A percentile compares a stretch with the other conserved stretches of the same genome.
Evolutionary conservation across 1,140 invertebrate species (phyloP).

Genomic region (Magallana gigas): DNA sequence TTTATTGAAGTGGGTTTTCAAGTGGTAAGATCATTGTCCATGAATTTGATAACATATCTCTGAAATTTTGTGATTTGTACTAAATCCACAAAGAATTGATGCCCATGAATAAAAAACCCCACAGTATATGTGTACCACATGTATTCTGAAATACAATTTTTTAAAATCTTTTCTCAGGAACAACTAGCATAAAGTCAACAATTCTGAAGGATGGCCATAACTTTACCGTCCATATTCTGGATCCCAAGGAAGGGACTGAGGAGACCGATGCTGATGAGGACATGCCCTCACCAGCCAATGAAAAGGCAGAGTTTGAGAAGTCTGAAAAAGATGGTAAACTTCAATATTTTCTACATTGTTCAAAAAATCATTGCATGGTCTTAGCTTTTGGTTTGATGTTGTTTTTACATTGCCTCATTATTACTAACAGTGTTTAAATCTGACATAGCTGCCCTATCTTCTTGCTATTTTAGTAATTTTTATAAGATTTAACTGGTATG

Average conservation of each 20-base stretch:
- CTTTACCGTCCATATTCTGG: conserved; percentile 76
- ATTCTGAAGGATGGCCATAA: conserved; percentile 78
- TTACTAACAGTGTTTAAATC: too few species aligned
- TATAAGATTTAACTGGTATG: too few species aligned
- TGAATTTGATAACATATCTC: too few species aligned
- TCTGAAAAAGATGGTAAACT: conserved; percentile 69
- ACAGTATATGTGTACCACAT: too few species aligned
- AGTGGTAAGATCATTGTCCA: neutral
- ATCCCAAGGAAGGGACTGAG: conserved; percentile 69
- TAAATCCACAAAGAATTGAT: too few species aligned
- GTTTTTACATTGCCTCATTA: too few species aligned
- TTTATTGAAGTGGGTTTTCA: neutral
- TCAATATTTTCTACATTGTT: neutral
- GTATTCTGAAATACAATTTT: conserved; percentile 1
- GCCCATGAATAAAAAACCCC: too few species aligned
- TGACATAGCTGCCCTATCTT: too few species aligned
- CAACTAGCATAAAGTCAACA: conserved; percentile 69
- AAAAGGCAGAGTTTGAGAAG: conserved; percentile 75
- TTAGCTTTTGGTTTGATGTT: too few species aligned
- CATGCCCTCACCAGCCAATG: conserved; percentile 40
- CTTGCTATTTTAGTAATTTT: too few species aligned
- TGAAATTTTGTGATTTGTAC: too few species aligned
- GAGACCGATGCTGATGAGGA: conserved; percentile 60
- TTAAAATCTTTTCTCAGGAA: conserved; percentile 62
- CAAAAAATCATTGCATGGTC: neutral